These are phyloP conservation scores for Drosophila antonietae DNA, from an alignment of 2,888 invertebrate species.

Conservation along the genomic window DNA sequence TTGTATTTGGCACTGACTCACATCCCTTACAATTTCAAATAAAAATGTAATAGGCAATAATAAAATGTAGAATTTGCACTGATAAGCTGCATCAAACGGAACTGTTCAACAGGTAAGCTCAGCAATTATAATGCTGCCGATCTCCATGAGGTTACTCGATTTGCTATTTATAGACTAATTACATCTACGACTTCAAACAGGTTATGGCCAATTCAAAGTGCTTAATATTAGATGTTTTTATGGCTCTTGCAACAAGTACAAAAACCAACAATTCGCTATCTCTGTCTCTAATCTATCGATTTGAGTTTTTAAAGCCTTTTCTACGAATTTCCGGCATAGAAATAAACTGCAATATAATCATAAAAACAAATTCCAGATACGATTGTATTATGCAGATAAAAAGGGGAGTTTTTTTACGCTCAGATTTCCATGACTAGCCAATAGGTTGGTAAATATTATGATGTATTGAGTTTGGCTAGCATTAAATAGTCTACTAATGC, in stretches of 20 bases:
- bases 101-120: neutral
- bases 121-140: neutral
- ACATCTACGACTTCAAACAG: slow-evolving; percentile 34
- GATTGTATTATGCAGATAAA: slow-evolving; percentile 43
- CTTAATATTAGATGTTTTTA: slow-evolving; percentile 10
- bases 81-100: slow-evolving; percentile 16
- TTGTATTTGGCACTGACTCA: slow-evolving; percentile 7
- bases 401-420: slow-evolving; percentile 37
- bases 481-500: neutral
- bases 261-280: slow-evolving; percentile 23
- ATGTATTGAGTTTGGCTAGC: neutral
- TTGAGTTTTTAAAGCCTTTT: slow-evolving; percentile 49
- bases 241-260: slow-evolving; percentile 23
- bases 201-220: slow-evolving; percentile 27
- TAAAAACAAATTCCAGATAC: slow-evolving; percentile 39
- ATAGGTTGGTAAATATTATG: slow-evolving; percentile 5
- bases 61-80: neutral
- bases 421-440: slow-evolving; percentile 18
- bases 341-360: slow-evolving; percentile 38
- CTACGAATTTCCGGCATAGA: slow-evolving; percentile 58
- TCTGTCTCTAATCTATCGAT: slow-evolving; percentile 48
- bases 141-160: slow-evolving; percentile 17
- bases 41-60: neutral
- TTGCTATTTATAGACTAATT: slow-evolving; percentile 43
- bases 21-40: neutral